Conservation (phyloP, 2,113 vertebrate species). For the Saguinus midas region DNA sequence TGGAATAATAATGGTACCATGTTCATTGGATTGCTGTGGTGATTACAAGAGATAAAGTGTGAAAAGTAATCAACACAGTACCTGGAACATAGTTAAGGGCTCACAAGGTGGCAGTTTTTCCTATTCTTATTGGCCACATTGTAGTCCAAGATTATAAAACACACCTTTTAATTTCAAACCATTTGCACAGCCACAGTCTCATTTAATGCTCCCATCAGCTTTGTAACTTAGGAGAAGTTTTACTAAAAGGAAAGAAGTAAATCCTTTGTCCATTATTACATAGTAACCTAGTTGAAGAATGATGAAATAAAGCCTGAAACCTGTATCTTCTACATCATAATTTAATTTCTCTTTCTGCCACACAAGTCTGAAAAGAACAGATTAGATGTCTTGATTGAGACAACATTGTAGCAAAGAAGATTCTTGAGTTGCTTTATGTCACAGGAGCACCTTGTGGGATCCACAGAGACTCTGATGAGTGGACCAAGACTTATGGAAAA, state of each 20-base stretch:
- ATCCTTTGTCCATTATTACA: background rate
- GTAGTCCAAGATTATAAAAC: background rate
- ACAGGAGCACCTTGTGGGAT: background rate
- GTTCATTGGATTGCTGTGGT: background rate
- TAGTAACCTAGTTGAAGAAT: background rate
- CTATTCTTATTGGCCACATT: background rate
- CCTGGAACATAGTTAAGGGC: background rate
- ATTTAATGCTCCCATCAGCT: background rate
- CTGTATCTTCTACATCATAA: background rate
- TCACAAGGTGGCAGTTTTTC: background rate
- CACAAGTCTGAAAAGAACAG: background rate
- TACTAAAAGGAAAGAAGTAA: background rate
- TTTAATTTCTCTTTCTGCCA: background rate
- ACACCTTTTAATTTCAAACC: constrained; percentile 23
- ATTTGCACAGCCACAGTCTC: background rate
- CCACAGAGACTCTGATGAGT: background rate
- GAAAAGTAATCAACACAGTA: background rate
- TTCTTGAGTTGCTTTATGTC: background rate
- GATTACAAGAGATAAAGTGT: background rate
- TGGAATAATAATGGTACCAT: background rate
- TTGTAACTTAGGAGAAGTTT: background rate
- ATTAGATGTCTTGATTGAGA: background rate
- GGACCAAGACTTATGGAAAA: background rate
- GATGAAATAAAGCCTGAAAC: background rate
- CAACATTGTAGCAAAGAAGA: background rate